Evolutionary conservation across 2,113 vertebrate genomes (phyloP).

Genomic region (Ranitomeya variabilis): DNA sequence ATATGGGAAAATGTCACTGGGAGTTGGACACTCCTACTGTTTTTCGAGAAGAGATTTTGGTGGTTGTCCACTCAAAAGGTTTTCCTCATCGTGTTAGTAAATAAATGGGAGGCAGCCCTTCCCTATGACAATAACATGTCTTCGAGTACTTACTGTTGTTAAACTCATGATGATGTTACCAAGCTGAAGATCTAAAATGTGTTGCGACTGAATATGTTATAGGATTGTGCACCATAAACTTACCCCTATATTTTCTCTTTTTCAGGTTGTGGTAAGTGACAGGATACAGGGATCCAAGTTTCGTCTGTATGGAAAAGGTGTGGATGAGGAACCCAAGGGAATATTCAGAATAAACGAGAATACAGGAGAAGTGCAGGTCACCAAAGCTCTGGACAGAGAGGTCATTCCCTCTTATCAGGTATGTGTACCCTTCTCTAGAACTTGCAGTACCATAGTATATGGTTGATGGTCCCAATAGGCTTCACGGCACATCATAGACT

Average conservation of each 20-base stretch:
- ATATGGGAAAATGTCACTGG: neutral
- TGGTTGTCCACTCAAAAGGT: neutral
- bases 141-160: neutral
- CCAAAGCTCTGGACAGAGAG: constrained; percentile 86
- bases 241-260: constrained; percentile 27
- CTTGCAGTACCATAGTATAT: neutral
- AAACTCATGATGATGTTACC: neutral
- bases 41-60: too few relatives aligned
- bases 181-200: neutral
- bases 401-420: constrained; percentile 83
- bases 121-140: too few relatives aligned
- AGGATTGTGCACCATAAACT: neutral
- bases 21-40: neutral
- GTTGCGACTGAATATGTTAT: neutral
- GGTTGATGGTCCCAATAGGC: neutral
- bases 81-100: neutral
- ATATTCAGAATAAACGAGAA: constrained; percentile 88
- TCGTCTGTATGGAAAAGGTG: constrained; percentile 87
- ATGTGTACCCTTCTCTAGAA: constrained; percentile 63
- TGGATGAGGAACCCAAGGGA: constrained; percentile 90
- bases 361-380: constrained; percentile 87
- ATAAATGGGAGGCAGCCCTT: too few relatives aligned
- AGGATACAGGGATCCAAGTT: constrained; percentile 82
- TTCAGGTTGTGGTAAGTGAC: constrained; percentile 84
- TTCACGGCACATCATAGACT: neutral